Evolutionary conservation across 2,797 vertebrate genomes (phyloP).

Genomic region (Esox lucius): DNA sequence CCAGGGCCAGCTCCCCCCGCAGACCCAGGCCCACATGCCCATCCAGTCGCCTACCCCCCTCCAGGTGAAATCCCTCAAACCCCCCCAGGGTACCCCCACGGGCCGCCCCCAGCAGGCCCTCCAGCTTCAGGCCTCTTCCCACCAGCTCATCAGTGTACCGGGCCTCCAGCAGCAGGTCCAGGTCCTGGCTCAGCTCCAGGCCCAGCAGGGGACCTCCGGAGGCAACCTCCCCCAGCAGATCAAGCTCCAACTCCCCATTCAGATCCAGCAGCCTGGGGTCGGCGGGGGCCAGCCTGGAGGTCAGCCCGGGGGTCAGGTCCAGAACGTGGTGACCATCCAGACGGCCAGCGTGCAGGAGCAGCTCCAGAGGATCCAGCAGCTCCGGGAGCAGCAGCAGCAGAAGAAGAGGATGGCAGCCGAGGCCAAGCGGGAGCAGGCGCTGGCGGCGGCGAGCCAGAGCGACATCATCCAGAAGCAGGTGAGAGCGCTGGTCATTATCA

Average conservation of each 20-base stretch:
- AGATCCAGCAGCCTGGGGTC: slow-evolving; percentile 79
- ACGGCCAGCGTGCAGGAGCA: slow-evolving; percentile 93
- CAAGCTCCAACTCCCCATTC: slow-evolving; percentile 87
- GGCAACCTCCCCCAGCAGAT: slow-evolving; percentile 82
- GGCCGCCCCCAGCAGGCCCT: slow-evolving; percentile 62
- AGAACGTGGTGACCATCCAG: slow-evolving; percentile 91
- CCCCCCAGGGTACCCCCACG: slow-evolving; percentile 62
- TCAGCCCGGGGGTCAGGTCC: slow-evolving; percentile 79
- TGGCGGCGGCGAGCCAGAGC: slow-evolving; percentile 88
- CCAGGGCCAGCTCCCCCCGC: slow-evolving; percentile 83
- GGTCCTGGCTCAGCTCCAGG: slow-evolving; percentile 85
- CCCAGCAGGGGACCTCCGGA: slow-evolving; percentile 78
- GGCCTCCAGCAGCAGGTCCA: slow-evolving; percentile 85
- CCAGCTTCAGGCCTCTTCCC: slow-evolving; percentile 80
- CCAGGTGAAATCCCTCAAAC: slow-evolving; percentile 74
- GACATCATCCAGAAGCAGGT: slow-evolving; percentile 96
- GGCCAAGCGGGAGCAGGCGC: slow-evolving; percentile 86
- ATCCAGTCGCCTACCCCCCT: slow-evolving; percentile 80
- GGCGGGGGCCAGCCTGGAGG: slow-evolving; percentile 60
- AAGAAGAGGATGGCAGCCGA: slow-evolving; percentile 91
- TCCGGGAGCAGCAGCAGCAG: slow-evolving; percentile 93
- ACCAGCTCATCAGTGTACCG: slow-evolving; percentile 83
- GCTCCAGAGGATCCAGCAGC: slow-evolving; percentile 92
- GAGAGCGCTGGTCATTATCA: not conserved
- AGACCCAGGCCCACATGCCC: slow-evolving; percentile 77